Percentiles rank a stretch among this genome's conserved stretches.
Evolutionary conservation across 1,140 invertebrate genomes (phyloP).

Genomic region (Bombus consobrinus): DNA sequence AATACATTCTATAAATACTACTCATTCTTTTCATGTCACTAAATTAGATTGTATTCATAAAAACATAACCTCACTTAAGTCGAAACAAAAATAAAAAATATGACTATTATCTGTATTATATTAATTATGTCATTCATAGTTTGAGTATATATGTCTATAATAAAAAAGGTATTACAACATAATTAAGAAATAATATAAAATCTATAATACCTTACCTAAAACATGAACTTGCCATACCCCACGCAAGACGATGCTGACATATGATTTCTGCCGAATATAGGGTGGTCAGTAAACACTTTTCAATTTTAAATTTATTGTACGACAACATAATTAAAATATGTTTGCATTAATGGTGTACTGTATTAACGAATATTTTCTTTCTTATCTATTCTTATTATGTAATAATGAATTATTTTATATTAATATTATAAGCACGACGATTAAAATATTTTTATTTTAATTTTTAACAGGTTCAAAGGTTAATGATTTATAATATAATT

Average conservation of each 20-base stretch:
- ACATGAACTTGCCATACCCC: conserved; percentile 81
- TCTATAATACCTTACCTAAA: conserved; percentile 72
- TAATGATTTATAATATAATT: background rate
- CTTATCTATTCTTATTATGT: background rate
- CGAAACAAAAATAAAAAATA: conserved; percentile 23
- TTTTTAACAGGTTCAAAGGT: background rate
- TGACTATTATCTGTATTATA: background rate
- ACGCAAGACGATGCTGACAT: conserved; percentile 53
- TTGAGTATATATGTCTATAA: background rate
- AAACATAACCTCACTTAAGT: conserved; percentile 49
- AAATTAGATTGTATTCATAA: background rate
- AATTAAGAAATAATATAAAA: background rate
- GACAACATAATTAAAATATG: background rate
- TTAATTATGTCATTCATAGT: too few species aligned
- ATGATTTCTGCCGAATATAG: conserved; percentile 49
- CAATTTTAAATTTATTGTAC: conserved; percentile 10
- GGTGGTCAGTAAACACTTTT: conserved; percentile 24
- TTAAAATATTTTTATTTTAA: background rate
- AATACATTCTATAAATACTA: background rate
- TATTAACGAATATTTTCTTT: background rate
- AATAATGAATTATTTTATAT: background rate
- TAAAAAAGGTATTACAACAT: background rate
- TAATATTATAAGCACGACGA: background rate
- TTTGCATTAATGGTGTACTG: background rate
- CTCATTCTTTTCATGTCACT: background rate